Evolutionary conservation across 2,888 invertebrate genomes (phyloP), one percentile per base, ranked within the genome.

Genomic region (Drosophila limbata): DNA sequence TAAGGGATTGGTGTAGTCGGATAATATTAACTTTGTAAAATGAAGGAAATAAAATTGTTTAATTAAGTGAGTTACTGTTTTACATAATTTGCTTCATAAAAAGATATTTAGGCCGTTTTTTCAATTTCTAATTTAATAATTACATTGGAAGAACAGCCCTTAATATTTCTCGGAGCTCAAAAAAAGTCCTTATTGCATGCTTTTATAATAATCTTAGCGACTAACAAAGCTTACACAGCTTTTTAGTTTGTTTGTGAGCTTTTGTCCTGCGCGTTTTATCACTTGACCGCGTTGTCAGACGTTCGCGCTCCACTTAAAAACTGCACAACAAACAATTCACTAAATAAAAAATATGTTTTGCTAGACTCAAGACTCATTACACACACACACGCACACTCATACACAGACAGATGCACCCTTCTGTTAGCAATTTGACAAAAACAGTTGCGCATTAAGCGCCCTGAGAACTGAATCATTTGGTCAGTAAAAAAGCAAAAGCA

Each of bases 381-480:
- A 50, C 28, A 51, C 64, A 50, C 37, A 39, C 50, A 60, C 47
- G 44, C 51, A 56, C 52, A 50, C 35, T 50, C 52, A 1, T 9
- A 31, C 11, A 19, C 51, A 13, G n/a, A 45, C 44, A 35, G 6
- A 28, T 11, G 9, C 55, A 42, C 35, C 25, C 39, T 21, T 31
- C 31, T 21, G 44, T 19, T 40, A 51, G 47, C 74, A 59, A 73
- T 73, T 73, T 39, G 13, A 25, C 9, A 11, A 72, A 71, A 79
- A 75, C 80, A 77, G 71, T 69, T 77, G 76, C 56, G 60, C 80
- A 79, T 75, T 77, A 68, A 56, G 57, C 59, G 48, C 47, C 31
- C 17, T 51, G 48, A 33, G 31, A 70, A 68, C 67, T 79, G 80
- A 71, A 56, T 71, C 80, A 77, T 61, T 62, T 42, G 35, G 28